These are phyloP conservation scores for Aurelia sp. DNA, from an alignment of 30 jellyfish, hydroid and myxozoan genomes.

Conservation along the genomic window DNA sequence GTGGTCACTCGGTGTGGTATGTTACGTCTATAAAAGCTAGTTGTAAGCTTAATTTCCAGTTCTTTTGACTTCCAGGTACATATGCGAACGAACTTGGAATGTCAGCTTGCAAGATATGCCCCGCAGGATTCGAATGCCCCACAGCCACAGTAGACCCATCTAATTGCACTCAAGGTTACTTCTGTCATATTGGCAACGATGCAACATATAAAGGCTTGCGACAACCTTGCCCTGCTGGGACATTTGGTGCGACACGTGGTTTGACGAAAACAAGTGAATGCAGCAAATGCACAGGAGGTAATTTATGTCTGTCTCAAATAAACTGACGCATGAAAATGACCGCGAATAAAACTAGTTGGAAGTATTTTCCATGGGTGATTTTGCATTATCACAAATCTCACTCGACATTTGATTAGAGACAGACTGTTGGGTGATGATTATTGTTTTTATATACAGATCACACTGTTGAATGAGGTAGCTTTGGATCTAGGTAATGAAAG, in stretches of 20 bases:
- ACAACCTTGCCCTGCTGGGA: conserved; percentile 91
- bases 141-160: conserved; percentile 74
- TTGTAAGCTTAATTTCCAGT: neutral
- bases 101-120: conserved; percentile 82
- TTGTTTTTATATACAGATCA: no score
- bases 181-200: conserved; percentile 88
- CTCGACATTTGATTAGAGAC: no score
- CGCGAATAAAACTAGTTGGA: no score
- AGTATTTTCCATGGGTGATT: no score
- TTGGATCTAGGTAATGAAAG: no score
- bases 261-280: conserved; percentile 63
- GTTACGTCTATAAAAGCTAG: no score
- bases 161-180: conserved; percentile 95
- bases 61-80: conserved; percentile 29
- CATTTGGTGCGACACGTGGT: conserved; percentile 84
- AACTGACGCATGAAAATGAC: no score
- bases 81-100: conserved; percentile 88
- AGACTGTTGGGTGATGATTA: no score
- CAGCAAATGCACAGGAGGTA: conserved; percentile 89
- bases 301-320: neutral
- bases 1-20: no score
- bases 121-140: conserved; percentile 92
- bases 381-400: no score
- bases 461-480: no score
- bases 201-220: conserved; percentile 55